Evolutionary conservation across 1,140 invertebrate species (phyloP).

Genomic region (Dreissena rostriformis): DNA sequence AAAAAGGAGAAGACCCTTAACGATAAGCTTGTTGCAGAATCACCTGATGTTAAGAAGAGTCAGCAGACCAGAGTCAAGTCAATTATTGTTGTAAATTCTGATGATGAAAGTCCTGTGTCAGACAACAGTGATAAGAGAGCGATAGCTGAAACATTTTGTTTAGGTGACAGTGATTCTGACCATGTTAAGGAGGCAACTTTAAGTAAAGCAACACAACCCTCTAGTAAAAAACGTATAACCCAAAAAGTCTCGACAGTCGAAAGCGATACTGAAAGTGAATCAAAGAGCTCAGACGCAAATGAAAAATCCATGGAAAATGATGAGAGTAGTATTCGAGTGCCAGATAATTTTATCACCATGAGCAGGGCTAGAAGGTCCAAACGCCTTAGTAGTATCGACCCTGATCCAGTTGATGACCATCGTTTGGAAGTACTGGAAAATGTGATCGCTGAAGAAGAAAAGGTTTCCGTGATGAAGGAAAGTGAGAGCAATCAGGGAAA

Average conservation of each 20-base stretch:
- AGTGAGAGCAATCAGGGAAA: not conserved
- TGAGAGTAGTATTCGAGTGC: not conserved
- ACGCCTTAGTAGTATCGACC: not conserved
- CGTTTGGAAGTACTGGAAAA: not conserved
- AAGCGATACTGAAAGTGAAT: not conserved
- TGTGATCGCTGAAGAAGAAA: not conserved
- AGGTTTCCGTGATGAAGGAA: not conserved
- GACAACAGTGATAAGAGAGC: constrained; percentile 2
- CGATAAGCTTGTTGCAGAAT: not conserved
- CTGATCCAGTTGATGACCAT: not conserved
- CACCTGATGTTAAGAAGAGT: constrained; percentile 2
- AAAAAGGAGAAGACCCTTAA: constrained; percentile 2
- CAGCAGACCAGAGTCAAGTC: not conserved
- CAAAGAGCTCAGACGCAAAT: not conserved
- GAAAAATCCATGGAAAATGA: not conserved
- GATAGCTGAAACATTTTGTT: not conserved
- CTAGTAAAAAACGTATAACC: not conserved
- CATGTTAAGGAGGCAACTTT: not conserved
- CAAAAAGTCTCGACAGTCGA: not conserved
- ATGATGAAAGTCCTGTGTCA: not conserved
- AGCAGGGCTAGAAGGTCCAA: not conserved
- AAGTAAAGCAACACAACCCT: not conserved
- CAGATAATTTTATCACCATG: not conserved
- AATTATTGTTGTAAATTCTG: constrained; percentile 1
- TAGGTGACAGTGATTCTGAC: not conserved